Evolutionary conservation across 2,888 invertebrate species (phyloP), one percentile per base, ranked within the genome.

Genomic region (Parascotia fuliginaria): DNA sequence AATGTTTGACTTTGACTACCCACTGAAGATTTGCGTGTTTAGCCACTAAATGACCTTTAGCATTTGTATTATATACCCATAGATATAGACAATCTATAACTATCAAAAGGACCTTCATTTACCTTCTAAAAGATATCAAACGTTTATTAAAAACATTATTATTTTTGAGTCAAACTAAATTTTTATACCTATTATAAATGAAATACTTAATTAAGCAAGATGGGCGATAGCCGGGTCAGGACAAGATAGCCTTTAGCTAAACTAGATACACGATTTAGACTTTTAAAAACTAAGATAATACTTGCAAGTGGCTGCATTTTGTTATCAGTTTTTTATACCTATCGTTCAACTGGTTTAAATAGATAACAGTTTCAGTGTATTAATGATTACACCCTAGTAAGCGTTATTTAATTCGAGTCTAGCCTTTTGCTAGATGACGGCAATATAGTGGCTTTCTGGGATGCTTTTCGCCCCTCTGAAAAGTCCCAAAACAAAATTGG

Each of bases 201-300:
- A 0, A 29, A 31, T 50, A 28, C 13, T 57, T 51, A 55, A 53
- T 52, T 53, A 63, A 66, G 52, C 15, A 56, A n/a, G 60, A 59
- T 58, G 55, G 24, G 9, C 28, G 75, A 75, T 75, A 75, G 58
- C 37, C 12, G 42, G 74, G 74, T 75, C 74, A 70, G 9, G 3
- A 22, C 0, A 44, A 50, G 68, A 68, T 63, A 64, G 56, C 53
- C 27, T 27, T 24, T 4, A 12, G 47, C 71, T 75, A 72, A 72
- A 44, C 68, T 69, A 73, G 68, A 74, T 75, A 62, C 68, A 67
- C 74, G 71, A 77, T 74, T 83, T 85, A 83, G 85, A 82, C 81
- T 78, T 73, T 77, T 60, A 55, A 51, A 38, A 42, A 50, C 61
- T 40, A 38, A 54, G 66, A 71, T 72, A 67, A 63, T 41, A 48